Conservation (phyloP, 2,888 invertebrate genomes). For the Calameuta pallipes region DNA sequence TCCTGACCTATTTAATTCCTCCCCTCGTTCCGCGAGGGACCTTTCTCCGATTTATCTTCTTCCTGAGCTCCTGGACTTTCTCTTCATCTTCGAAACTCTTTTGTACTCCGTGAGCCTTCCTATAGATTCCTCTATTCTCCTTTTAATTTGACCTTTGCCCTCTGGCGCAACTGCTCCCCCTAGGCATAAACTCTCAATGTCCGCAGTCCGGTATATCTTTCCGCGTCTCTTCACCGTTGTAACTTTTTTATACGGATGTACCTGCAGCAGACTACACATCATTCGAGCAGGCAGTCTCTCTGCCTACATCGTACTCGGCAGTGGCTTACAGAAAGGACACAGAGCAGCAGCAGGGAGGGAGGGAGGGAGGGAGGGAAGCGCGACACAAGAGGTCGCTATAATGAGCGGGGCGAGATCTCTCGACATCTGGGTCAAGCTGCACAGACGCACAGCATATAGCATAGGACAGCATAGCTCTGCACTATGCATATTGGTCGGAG, state of each 20-base stretch:
- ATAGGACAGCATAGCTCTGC: conserved; percentile 3
- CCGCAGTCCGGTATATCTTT: too few species aligned
- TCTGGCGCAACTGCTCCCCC: too few species aligned
- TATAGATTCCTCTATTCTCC: background rate
- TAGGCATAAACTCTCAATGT: too few species aligned
- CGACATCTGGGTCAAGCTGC: conserved; percentile 58
- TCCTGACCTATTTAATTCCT: conserved; percentile 27
- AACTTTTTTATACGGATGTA: too few species aligned
- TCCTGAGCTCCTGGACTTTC: background rate
- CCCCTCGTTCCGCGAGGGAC: too few species aligned
- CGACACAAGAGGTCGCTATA: conserved; percentile 54
- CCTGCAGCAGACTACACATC: too few species aligned
- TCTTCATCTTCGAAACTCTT: background rate
- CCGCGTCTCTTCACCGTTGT: too few species aligned
- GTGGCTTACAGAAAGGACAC: too few species aligned
- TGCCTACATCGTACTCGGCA: conserved; percentile 42
- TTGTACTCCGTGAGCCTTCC: background rate
- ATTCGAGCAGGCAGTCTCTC: conserved; percentile 29
- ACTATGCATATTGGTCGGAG: conserved; percentile 31
- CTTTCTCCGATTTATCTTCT: background rate
- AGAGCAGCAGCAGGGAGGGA: conserved; percentile 4
- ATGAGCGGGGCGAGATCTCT: conserved; percentile 56
- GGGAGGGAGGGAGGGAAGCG: conserved; percentile 32
- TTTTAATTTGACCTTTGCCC: background rate
- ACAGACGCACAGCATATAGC: conserved; percentile 40